Conservation (phyloP, 2,113 vertebrate genomes). For the Passer domesticus region DNA sequence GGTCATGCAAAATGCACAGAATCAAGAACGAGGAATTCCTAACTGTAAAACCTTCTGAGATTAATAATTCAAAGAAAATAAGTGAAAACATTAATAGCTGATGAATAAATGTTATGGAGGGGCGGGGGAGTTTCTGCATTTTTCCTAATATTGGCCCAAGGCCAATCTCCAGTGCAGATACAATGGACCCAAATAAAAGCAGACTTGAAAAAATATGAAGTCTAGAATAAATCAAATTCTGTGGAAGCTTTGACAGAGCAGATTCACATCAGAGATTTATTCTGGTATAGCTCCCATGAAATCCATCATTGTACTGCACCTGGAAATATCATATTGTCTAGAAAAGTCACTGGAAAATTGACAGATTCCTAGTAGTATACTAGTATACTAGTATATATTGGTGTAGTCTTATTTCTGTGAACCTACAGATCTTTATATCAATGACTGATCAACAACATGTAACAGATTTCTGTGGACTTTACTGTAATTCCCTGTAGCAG, state of each 20-base stretch:
- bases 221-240: conserved; percentile 9
- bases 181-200: background rate
- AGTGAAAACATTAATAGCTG: background rate
- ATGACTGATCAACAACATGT: background rate
- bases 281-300: background rate
- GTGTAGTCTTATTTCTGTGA: background rate
- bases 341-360: background rate
- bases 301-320: background rate
- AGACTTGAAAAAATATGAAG: background rate
- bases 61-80: background rate
- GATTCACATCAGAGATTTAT: conserved; percentile 5
- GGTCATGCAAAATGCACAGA: background rate
- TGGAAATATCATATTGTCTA: background rate
- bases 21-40: background rate
- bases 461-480: background rate
- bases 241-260: background rate
- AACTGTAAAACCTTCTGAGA: background rate
- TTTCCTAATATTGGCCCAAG: background rate
- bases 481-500: background rate
- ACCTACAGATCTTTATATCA: background rate
- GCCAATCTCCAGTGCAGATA: background rate
- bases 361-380: background rate
- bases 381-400: background rate
- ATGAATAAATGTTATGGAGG: background rate
- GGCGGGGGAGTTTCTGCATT: rapidly evolving